phyloP scores from a whole-genome alignment of 2,113 vertebrate genomes.

The Pandion haliaetus region DNA sequence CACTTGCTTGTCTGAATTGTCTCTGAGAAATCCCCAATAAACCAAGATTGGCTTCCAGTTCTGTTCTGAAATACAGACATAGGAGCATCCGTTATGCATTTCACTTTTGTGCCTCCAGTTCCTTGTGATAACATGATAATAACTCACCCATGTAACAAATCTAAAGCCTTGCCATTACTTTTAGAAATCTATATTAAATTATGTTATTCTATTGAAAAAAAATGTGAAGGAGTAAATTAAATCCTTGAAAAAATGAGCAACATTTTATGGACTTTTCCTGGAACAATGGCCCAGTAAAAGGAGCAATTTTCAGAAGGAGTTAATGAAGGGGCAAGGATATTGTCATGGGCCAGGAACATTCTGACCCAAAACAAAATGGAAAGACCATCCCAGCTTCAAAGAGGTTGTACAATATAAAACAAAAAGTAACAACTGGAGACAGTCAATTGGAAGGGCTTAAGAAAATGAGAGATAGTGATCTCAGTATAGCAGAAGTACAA shows the following conservation, averaged over 20 bases:
- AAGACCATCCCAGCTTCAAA: not conserved
- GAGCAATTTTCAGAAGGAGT: not conserved
- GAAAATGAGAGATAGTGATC: not conserved
- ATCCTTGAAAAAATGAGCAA: not conserved
- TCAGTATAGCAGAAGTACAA: not conserved
- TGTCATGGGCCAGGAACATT: not conserved
- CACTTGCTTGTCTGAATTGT: not conserved
- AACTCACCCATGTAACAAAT: not conserved
- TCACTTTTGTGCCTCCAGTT: not conserved
- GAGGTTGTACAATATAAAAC: not conserved
- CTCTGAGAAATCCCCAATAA: not conserved
- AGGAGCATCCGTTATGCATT: rapidly evolving
- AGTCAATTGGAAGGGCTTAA: not conserved
- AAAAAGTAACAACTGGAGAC: not conserved
- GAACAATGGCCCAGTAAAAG: not conserved
- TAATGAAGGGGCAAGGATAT: not conserved
- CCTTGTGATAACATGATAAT: not conserved
- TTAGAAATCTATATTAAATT: not conserved
- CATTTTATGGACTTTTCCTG: not conserved
- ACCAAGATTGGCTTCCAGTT: not conserved
- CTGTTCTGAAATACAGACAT: not conserved
- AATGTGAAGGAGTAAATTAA: not conserved
- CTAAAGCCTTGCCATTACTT: not conserved
- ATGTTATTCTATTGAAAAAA: not conserved
- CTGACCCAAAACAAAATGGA: not conserved